Percentiles rank a stretch among this genome's conserved stretches.
phyloP scores from a whole-genome alignment of 2,113 vertebrate genomes.

The Oreochromis niloticus region DNA sequence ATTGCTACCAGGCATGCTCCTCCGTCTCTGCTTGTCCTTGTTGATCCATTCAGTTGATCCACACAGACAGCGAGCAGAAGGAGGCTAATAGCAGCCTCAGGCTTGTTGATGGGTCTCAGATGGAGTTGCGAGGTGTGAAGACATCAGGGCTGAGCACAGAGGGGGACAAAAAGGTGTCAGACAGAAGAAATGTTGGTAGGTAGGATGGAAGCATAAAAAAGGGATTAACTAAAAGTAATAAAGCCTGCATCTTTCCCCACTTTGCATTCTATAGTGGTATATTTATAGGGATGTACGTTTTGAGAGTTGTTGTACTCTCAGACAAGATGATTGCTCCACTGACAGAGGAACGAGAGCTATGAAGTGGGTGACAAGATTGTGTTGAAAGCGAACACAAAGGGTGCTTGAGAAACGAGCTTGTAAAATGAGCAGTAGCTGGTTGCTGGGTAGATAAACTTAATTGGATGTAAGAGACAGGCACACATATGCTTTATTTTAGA shows the following conservation, averaged over 20 bases:
- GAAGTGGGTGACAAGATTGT: slow-evolving; percentile 31
- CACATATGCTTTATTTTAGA: slow-evolving; percentile 49
- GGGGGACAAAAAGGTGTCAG: fast-evolving
- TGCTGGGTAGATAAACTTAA: slow-evolving; percentile 31
- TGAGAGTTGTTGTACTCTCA: background rate
- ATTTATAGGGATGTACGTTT: background rate
- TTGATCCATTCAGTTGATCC: slow-evolving; percentile 22
- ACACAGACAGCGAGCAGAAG: slow-evolving; percentile 42
- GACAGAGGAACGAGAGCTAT: background rate
- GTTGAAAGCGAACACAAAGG: slow-evolving; percentile 4
- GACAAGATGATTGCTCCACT: background rate
- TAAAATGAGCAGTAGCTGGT: slow-evolving; percentile 7
- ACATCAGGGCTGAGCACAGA: background rate
- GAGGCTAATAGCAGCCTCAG: slow-evolving; percentile 44
- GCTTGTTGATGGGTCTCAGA: background rate
- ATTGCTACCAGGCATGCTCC: background rate
- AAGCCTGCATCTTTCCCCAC: background rate
- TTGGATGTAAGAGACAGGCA: slow-evolving; percentile 8
- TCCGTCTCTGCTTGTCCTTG: background rate
- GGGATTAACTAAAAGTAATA: background rate
- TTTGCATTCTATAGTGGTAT: background rate
- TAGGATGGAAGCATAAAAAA: background rate
- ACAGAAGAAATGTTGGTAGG: background rate
- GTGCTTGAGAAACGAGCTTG: background rate
- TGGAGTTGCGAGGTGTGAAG: background rate